Conservation (phyloP, 1,140 invertebrate species). For the Gonioctena quinquepunctata region DNA sequence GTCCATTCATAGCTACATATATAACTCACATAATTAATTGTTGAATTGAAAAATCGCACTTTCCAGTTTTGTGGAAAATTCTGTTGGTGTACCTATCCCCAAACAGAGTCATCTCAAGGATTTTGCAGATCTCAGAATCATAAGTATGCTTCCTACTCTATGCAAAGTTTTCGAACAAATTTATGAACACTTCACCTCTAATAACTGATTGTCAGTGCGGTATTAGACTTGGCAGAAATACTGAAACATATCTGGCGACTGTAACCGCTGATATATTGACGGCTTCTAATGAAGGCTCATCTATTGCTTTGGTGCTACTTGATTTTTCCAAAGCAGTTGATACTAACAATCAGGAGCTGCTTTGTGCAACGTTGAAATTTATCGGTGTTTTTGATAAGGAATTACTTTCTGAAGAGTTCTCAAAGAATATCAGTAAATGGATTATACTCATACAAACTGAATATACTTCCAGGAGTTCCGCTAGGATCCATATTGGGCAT, state of each 20-base stretch:
- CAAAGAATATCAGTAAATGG: no score
- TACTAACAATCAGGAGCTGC: conserved; percentile 44
- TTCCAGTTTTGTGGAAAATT: conserved; percentile 21
- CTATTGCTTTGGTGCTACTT: conserved; percentile 19
- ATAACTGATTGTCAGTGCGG: conserved; percentile 2
- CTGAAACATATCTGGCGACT: no score
- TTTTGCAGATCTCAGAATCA: conserved; percentile 27
- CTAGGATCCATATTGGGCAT: no score
- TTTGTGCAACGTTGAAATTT: conserved; percentile 10
- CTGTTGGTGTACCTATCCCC: conserved; percentile 27
- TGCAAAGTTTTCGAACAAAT: conserved; percentile 35
- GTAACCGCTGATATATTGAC: no score
- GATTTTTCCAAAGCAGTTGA: conserved; percentile 41
- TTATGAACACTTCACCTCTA: conserved; percentile 8
- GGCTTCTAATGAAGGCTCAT: no score
- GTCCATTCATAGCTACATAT: neutral
- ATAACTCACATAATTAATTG: conserved; percentile 15
- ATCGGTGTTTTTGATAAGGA: no score
- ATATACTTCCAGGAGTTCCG: no score
- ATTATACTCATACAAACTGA: no score
- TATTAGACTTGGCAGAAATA: conserved; percentile 9
- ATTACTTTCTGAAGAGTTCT: no score
- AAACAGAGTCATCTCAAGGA: conserved; percentile 26
- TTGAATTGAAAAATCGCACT: no score
- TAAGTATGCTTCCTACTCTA: conserved; percentile 30